Conservation (phyloP, 2,113 vertebrate species). For the Scomber scombrus region DNA sequence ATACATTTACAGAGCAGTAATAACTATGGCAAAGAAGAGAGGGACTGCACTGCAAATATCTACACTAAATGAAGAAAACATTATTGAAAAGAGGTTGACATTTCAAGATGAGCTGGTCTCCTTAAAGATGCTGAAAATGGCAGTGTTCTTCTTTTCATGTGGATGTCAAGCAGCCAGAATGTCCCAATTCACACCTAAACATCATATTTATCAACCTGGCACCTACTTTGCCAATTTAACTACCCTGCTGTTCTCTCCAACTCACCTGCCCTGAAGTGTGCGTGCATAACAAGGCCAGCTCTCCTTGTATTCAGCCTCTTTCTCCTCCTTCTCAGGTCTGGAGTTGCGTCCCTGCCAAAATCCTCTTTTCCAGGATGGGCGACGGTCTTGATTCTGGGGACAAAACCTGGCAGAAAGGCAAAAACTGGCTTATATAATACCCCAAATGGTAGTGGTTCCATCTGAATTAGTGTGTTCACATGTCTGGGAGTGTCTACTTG, state of each 20-base stretch:
- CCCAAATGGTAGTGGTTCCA: neutral
- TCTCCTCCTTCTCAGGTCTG: constrained; percentile 92
- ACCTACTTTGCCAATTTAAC: constrained; percentile 14
- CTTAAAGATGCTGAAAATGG: neutral
- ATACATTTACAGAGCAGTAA: constrained; percentile 4
- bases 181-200: constrained; percentile 6
- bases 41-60: neutral
- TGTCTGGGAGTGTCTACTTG: neutral
- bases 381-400: constrained; percentile 86
- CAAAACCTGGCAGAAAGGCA: constrained; percentile 82
- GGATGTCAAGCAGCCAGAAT: neutral
- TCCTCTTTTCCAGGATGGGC: constrained; percentile 87
- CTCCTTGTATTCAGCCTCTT: constrained; percentile 91
- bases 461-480: neutral
- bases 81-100: neutral
- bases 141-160: neutral
- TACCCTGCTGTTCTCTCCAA: neutral
- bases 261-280: constrained; percentile 87
- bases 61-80: neutral
- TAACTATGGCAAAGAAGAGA: neutral
- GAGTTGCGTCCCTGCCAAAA: constrained; percentile 91
- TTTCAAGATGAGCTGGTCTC: neutral
- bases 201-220: constrained; percentile 13
- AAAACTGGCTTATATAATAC: neutral
- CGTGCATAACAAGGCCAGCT: constrained; percentile 90